Conservation (phyloP, 1,140 invertebrate genomes). For the Temnothorax nylanderi region DNA sequence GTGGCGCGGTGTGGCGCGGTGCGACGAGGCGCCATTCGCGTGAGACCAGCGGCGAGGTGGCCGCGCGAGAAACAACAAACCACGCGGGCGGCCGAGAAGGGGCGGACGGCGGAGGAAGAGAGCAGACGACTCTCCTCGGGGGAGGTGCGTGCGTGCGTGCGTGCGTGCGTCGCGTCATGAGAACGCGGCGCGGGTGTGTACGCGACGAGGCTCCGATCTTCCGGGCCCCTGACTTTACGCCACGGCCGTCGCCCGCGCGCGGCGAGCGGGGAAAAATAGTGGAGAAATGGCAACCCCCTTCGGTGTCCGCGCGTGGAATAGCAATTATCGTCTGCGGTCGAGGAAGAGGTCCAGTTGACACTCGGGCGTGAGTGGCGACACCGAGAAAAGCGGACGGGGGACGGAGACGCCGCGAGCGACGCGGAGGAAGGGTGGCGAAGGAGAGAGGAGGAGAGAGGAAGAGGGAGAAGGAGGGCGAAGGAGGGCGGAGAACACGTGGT, state of each 20-base stretch:
- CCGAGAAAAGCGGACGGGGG: not conserved
- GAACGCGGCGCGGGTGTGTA: not conserved
- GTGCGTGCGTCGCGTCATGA: constrained; percentile 54
- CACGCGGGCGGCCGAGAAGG: not conserved
- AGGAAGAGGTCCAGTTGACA: constrained; percentile 87
- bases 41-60: constrained; percentile 9
- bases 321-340: constrained; percentile 83
- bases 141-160: constrained; percentile 27
- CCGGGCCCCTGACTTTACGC: not conserved
- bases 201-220: not conserved
- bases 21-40: not conserved
- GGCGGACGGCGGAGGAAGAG: not conserved
- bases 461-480: constrained; percentile 12
- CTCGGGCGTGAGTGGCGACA: constrained; percentile 67
- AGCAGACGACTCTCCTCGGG: constrained; percentile 15
- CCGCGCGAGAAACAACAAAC: constrained; percentile 27
- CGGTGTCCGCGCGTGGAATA: constrained; percentile 81
- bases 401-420: not conserved
- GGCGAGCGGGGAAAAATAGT: constrained; percentile 74
- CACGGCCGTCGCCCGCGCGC: constrained; percentile 26
- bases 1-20: too few species aligned
- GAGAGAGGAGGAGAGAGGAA: constrained; percentile 12
- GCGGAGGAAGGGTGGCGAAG: not conserved
- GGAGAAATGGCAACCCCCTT: constrained; percentile 85
- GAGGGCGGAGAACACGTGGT: constrained; percentile 65